Percentiles rank a stretch among this genome's conserved stretches.
Conservation (phyloP, 2,113 vertebrate species). For the Guaruba guarouba region DNA sequence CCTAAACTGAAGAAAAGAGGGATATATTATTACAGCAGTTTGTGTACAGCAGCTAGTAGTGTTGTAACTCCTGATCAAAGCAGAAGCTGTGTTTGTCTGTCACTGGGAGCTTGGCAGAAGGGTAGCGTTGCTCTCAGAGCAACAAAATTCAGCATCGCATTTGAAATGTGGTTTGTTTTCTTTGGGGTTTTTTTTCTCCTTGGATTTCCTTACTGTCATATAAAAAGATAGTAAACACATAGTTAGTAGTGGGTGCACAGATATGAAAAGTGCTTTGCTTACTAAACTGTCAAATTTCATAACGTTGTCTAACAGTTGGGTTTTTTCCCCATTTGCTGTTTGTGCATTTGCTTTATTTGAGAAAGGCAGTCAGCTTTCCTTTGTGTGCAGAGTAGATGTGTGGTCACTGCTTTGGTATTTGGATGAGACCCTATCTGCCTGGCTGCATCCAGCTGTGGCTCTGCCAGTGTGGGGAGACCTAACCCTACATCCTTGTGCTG, state of each 20-base stretch:
- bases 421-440: background rate
- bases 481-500: background rate
- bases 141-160: background rate
- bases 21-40: background rate
- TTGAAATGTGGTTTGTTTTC: background rate
- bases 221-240: background rate
- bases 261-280: background rate
- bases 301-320: background rate
- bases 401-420: background rate
- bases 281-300: background rate
- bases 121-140: background rate
- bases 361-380: background rate
- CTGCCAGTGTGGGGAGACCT: background rate
- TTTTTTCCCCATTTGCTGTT: background rate
- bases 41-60: background rate
- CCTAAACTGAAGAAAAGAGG: background rate
- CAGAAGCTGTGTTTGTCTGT: constrained; percentile 28
- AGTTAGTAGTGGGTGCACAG: background rate
- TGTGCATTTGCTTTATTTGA: background rate
- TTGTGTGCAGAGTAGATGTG: accelerated
- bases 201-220: constrained; percentile 4
- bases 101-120: background rate
- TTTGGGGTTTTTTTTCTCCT: background rate
- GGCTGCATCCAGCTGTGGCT: background rate
- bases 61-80: constrained; percentile 45